phyloP scores from a whole-genome alignment of 1,140 invertebrate species.

The Lordiphosa mommai region DNA sequence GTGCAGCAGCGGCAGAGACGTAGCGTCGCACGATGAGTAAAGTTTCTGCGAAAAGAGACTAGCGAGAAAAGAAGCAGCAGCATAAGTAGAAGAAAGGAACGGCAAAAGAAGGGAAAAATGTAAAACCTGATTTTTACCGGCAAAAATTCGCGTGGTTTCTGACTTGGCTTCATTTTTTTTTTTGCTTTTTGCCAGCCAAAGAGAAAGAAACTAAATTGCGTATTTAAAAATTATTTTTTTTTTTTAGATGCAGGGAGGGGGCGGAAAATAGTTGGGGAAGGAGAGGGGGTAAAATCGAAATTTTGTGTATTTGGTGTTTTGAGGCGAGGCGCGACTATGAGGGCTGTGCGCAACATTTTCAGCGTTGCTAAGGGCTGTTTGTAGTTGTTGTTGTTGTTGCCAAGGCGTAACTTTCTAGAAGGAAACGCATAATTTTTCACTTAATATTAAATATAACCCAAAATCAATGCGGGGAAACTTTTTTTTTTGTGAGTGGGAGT shows the following conservation, averaged over 20 bases:
- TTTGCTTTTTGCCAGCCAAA: slow-evolving; percentile 17
- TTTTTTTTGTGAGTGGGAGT: slow-evolving; percentile 16
- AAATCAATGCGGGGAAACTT: slow-evolving; percentile 34
- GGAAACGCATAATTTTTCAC: slow-evolving; percentile 36
- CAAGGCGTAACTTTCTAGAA: slow-evolving; percentile 44
- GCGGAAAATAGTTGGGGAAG: slow-evolving; percentile 3
- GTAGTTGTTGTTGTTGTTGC: slow-evolving; percentile 48
- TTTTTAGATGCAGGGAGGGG: slow-evolving; percentile 29
- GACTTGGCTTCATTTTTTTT: slow-evolving; percentile 15
- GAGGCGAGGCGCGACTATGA: slow-evolving; percentile 22
- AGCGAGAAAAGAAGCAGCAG: slow-evolving; percentile 45
- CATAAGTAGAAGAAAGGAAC: slow-evolving; percentile 21
- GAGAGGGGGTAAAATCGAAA: slow-evolving; percentile 40
- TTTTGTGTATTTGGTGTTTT: slow-evolving; percentile 68
- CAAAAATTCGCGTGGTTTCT: slow-evolving; percentile 77
- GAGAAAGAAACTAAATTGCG: slow-evolving; percentile 54
- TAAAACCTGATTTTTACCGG: slow-evolving; percentile 78
- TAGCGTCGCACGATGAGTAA: slow-evolving; percentile 69
- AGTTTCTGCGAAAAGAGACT: slow-evolving; percentile 67
- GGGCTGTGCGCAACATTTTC: slow-evolving; percentile 54
- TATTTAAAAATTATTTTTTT: slow-evolving; percentile 62
- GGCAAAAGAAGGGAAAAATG: slow-evolving; percentile 43
- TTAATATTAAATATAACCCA: slow-evolving; percentile 45
- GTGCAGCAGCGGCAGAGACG: slow-evolving; percentile 46
- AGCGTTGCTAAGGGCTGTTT: slow-evolving; percentile 73